Evolutionary conservation across 1,140 invertebrate species (phyloP), one percentile per base, ranked within the genome.

Genomic region (Sogatella furcifera): DNA sequence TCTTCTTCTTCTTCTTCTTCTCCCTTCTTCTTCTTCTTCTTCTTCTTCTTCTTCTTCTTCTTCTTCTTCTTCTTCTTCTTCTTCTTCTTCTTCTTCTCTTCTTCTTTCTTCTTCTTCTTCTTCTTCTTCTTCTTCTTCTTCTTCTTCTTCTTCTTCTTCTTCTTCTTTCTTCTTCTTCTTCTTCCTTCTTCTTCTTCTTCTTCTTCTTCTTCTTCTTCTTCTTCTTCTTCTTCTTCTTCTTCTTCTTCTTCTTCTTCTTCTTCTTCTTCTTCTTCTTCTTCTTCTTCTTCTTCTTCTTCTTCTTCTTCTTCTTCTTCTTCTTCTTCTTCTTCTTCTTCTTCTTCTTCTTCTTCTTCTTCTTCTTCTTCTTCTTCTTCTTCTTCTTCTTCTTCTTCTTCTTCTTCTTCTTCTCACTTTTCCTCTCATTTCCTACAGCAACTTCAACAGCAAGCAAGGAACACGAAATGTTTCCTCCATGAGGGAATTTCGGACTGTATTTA

Each of bases 361-460:
- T 46, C 44, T 46, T 46, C 44, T 46, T 46, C 44, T 46, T 46
- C 44, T 46, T 41, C 55, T 57, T n/a, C 55, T 41, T n/a, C 22
- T 57, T 57, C 55, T 42, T 57, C 55, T 42, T 57, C 55, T 43
- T 57, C 10, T 57, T 57, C 44, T 46, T 46, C 44, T 46, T 46
- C 24, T 28, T 28, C 24, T 28, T 28, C 24, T 28, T 28, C 24
- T 28, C 24, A 28, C 2, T 4, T n/a, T n/a, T n/a, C n/a, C n/a
- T 28, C 24, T 28, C 24, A 28, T 28, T 28, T 28, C 24, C 24
- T 28, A 4, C 24, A 28, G 24, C 24, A 28, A n/a, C n/a, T n/a
- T 28, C 24, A 28, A 6, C 24, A 28, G n/a, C 24, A 28, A 6
- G 24, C 24, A 28, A 28, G 24, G 24, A 28, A 28, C 24, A 28